phyloP scores from a whole-genome alignment of 2,888 invertebrate species.

The Caenorhabditis sp. region DNA sequence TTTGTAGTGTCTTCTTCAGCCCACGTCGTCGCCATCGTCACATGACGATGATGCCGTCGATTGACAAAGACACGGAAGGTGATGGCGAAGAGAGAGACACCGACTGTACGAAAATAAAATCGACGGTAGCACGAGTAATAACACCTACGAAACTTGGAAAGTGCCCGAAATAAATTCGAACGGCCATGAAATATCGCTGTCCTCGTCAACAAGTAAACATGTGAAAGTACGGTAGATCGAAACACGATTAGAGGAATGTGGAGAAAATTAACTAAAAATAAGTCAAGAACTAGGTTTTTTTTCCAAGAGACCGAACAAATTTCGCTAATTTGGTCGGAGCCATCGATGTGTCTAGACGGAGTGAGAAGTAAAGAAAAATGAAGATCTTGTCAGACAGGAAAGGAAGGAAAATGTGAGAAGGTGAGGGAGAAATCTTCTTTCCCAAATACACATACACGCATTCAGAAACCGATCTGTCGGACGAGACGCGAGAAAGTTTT shows the following conservation, averaged over 20 bases:
- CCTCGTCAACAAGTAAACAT: slow-evolving; percentile 1
- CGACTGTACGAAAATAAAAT: slow-evolving; percentile 38
- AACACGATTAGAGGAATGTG: too few relatives aligned
- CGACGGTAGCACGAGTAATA: slow-evolving; percentile 16
- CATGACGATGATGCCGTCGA: slow-evolving; percentile 49
- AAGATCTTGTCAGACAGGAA: background rate
- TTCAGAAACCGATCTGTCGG: slow-evolving; percentile 53
- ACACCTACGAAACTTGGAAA: slow-evolving; percentile 27
- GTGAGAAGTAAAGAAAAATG: background rate
- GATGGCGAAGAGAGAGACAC: slow-evolving; percentile 11
- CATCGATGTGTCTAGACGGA: background rate
- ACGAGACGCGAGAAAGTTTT: slow-evolving; percentile 51
- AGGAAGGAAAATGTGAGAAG: background rate
- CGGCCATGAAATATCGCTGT: slow-evolving; percentile 5
- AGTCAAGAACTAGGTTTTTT: too few relatives aligned
- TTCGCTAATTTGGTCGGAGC: background rate
- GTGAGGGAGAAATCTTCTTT: background rate
- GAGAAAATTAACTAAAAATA: too few relatives aligned
- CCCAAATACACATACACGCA: slow-evolving; percentile 14
- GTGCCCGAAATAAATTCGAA: slow-evolving; percentile 2
- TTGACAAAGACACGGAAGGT: slow-evolving; percentile 16
- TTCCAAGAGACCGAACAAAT: too few relatives aligned
- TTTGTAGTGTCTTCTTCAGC: slow-evolving; percentile 36
- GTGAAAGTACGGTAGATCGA: background rate
- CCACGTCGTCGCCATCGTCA: slow-evolving; percentile 36